phyloP scores from a whole-genome alignment of 2,113 vertebrate species.

The Dasyprocta punctata region DNA sequence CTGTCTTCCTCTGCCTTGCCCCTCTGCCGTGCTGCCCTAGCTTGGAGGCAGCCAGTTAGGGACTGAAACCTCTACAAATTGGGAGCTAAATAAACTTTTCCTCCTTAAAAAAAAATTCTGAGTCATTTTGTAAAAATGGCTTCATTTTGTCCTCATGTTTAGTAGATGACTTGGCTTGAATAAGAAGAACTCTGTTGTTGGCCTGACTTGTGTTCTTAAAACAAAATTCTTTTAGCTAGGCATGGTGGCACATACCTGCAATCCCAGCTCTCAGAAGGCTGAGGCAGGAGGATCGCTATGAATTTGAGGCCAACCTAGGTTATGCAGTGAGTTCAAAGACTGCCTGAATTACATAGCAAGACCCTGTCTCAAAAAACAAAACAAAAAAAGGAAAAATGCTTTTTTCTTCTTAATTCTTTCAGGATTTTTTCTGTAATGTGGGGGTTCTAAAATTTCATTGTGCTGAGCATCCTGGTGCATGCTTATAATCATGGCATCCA shows the following conservation, averaged over 20 bases:
- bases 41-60: background rate
- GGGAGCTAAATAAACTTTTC: background rate
- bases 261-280: background rate
- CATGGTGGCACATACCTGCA: background rate
- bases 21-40: too few relatives aligned
- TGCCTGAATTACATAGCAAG: background rate
- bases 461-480: background rate
- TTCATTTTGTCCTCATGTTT: background rate
- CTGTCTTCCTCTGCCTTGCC: background rate
- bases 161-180: background rate
- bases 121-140: background rate
- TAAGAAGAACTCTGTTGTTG: background rate
- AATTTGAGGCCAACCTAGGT: background rate
- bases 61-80: background rate
- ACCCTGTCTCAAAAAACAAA: background rate
- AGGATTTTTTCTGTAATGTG: constrained; percentile 1
- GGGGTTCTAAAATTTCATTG: background rate
- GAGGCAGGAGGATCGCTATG: background rate
- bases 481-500: background rate
- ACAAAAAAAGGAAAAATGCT: background rate
- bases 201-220: background rate
- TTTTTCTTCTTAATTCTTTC: background rate
- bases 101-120: background rate
- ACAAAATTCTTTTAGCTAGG: background rate
- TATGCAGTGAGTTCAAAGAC: background rate